Evolutionary conservation across 2,113 vertebrate genomes (phyloP), one percentile per base, ranked within the genome.

Genomic region (Dendropsophus ebraccatus): DNA sequence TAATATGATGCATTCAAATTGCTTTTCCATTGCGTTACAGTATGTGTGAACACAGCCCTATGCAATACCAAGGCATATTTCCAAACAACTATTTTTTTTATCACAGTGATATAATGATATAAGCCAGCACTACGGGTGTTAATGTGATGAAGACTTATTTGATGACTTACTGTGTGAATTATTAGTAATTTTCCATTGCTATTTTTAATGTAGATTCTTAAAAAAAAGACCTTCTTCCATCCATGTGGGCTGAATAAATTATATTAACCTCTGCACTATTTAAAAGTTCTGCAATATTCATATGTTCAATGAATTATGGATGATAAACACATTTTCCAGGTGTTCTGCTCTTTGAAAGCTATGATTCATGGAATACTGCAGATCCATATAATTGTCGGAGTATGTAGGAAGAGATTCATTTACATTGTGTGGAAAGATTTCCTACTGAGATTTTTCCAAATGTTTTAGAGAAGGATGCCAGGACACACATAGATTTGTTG

Each of bases 261-360:
- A 37, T 23, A n/a, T 58, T 21, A 78, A 78, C 52, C 37, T 54
- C 16, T 78, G 25, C 52, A 78, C 9, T 35, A 32, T 56, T 78
- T 56, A 32, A 78, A 56, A 23, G n/a, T 78, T 78, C 58, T 78
- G 28, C 21, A n/a, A 23, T 17, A 35, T 30, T 76, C 74, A 50
- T 74, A 74, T 76, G 14, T 28, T 50, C 5, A 25, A 50, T 58
- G 54, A 56, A 58, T 78, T 32, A 58, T 58, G 4, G 52, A 58
- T 78, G 76, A 58, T 58, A 78, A 78, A 32, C 30, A 56, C 50
- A 78, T 37, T 21, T 56, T 54, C 52, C 76, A 56, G 30, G 76
- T 78, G 49, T 74, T 74, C 21, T 74, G 65, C 30, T 69, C 23
- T 49, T 74, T 74, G 37, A 49, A 45, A 16, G 23, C 12, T n/a